Evolutionary conservation across 2,888 invertebrate genomes (phyloP).

Genomic region (Caenorhabditis zanzibari): DNA sequence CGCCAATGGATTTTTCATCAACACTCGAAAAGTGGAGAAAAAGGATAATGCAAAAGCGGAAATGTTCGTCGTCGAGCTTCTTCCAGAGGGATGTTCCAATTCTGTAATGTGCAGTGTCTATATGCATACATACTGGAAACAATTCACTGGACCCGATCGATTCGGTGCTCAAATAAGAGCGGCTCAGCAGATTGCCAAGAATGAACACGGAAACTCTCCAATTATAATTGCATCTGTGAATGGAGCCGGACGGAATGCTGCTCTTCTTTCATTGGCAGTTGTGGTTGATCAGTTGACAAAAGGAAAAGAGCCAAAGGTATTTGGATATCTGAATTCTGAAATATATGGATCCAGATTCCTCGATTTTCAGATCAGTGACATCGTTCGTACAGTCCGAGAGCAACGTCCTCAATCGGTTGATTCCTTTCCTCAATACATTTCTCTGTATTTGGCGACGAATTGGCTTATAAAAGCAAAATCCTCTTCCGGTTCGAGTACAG

Average conservation of each 20-base stretch:
- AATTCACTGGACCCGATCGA: slow-evolving; percentile 29
- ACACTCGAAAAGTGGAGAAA: slow-evolving; percentile 59
- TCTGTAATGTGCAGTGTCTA: slow-evolving; percentile 55
- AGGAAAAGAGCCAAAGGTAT: slow-evolving; percentile 60
- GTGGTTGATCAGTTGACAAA: slow-evolving; percentile 39
- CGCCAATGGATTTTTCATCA: slow-evolving; percentile 59
- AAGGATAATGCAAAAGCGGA: slow-evolving; percentile 41
- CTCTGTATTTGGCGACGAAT: slow-evolving; percentile 53
- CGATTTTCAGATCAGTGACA: slow-evolving; percentile 48
- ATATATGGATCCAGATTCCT: too few relatives aligned
- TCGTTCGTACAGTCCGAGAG: slow-evolving; percentile 57
- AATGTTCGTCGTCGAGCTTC: slow-evolving; percentile 47
- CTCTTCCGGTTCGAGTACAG: background rate
- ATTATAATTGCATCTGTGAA: slow-evolving; percentile 38
- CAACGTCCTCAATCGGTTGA: slow-evolving; percentile 64
- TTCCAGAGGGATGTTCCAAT: slow-evolving; percentile 63
- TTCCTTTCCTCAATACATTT: slow-evolving; percentile 40
- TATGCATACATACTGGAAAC: slow-evolving; percentile 49
- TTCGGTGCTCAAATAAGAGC: slow-evolving; percentile 29
- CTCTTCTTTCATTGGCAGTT: slow-evolving; percentile 46
- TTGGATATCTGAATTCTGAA: background rate
- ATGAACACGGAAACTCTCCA: slow-evolving; percentile 31
- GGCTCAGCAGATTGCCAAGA: slow-evolving; percentile 53
- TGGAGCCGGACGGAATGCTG: slow-evolving; percentile 58
- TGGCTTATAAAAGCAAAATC: slow-evolving; percentile 57